phyloP scores from a whole-genome alignment of 2,888 invertebrate species.

The Malachius bipustulatus region DNA sequence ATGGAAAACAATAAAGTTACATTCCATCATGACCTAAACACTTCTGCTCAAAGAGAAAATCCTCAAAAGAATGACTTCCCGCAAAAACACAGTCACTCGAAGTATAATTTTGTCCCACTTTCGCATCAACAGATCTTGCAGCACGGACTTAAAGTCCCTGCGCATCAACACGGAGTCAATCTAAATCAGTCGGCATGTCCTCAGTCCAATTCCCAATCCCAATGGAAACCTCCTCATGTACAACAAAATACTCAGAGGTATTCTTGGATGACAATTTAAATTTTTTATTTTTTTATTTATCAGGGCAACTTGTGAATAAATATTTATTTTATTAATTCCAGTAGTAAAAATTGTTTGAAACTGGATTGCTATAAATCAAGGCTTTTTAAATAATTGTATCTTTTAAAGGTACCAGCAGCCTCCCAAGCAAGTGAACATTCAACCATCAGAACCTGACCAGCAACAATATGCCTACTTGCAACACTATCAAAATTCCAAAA shows the following conservation, averaged over 20 bases:
- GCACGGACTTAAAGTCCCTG: slow-evolving; percentile 45
- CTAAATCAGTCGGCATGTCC: slow-evolving; percentile 37
- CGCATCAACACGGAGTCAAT: slow-evolving; percentile 38
- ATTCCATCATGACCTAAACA: slow-evolving; percentile 25
- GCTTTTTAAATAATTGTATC: too few species aligned
- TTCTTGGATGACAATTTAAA: too few species aligned
- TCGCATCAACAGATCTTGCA: slow-evolving; percentile 44
- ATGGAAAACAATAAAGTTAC: slow-evolving; percentile 35
- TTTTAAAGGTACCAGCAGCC: slow-evolving; percentile 26
- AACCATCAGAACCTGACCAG: too few species aligned
- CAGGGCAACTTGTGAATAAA: too few species aligned
- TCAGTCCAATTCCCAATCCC: slow-evolving; percentile 28
- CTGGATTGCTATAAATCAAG: too few species aligned
- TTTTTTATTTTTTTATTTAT: too few species aligned
- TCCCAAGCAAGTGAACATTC: slow-evolving; percentile 21
- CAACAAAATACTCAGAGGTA: too few species aligned
- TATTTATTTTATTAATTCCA: too few species aligned
- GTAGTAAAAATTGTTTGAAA: too few species aligned
- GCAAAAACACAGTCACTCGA: slow-evolving; percentile 44
- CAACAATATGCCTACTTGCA: slow-evolving; percentile 22
- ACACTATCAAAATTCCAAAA: slow-evolving; percentile 19
- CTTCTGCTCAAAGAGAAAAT: slow-evolving; percentile 21
- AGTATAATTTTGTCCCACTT: slow-evolving; percentile 43
- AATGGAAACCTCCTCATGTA: too few species aligned
- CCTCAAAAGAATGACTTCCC: slow-evolving; percentile 23